A percentile compares a stretch with the other conserved stretches of the same genome.
phyloP scores from a whole-genome alignment of 92 coral and sea anemone species.

The Palythoa grandis region DNA sequence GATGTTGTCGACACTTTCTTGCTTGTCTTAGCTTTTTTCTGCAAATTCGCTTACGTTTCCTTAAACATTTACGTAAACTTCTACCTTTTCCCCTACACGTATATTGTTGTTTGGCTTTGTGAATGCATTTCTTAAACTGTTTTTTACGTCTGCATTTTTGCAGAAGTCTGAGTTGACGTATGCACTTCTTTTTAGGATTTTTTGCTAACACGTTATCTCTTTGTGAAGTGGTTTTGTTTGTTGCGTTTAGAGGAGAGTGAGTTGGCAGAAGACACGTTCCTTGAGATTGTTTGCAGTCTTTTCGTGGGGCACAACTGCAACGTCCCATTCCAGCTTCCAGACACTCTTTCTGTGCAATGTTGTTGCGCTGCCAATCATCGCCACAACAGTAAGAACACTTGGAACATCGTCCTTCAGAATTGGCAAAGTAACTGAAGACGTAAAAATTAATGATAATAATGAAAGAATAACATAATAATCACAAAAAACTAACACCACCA shows the following conservation, averaged over 20 bases:
- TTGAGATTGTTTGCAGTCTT: background rate
- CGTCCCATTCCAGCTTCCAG: conserved; percentile 31
- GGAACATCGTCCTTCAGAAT: conserved; percentile 24
- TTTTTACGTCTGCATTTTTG: conserved; percentile 1
- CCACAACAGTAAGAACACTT: conserved; percentile 30
- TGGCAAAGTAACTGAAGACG: conserved; percentile 6
- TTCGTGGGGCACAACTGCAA: conserved; percentile 23
- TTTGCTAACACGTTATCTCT: background rate
- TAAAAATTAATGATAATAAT: background rate
- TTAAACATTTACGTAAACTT: background rate
- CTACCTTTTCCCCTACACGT: background rate
- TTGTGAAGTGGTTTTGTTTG: background rate
- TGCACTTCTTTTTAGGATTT: background rate
- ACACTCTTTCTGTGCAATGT: conserved; percentile 19
- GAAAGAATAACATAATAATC: too few relatives aligned
- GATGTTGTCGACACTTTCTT: background rate
- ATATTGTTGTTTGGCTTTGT: background rate
- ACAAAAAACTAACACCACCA: too few relatives aligned
- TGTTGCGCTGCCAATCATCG: background rate
- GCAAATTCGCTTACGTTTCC: conserved; percentile 13
- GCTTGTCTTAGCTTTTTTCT: background rate
- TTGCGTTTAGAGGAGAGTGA: background rate
- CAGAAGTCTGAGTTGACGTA: background rate
- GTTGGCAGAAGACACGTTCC: background rate
- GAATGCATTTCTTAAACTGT: background rate